Evolutionary conservation across 2,888 invertebrate species (phyloP).

Genomic region (Zygothrica quintamaculata): DNA sequence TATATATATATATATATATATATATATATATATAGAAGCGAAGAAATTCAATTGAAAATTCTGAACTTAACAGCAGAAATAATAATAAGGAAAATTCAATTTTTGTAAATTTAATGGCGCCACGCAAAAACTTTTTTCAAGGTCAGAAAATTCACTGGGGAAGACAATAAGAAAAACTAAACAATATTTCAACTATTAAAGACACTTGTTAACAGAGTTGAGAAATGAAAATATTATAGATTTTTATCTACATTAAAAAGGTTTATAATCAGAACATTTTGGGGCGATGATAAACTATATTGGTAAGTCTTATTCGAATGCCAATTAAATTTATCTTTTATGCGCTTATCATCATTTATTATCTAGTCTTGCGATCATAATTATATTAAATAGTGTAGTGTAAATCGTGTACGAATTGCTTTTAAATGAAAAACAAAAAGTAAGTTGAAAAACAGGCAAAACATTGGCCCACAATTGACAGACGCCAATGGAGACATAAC

Average conservation of each 20-base stretch:
- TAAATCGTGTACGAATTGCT: slow-evolving; percentile 10
- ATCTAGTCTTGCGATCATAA: too few relatives aligned
- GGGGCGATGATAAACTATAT: too few relatives aligned
- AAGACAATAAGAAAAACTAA: neutral
- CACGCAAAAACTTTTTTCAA: slow-evolving; percentile 1
- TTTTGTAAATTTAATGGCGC: neutral
- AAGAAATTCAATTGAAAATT: neutral
- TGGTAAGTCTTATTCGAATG: too few relatives aligned
- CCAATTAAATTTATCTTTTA: too few relatives aligned
- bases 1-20: too few relatives aligned
- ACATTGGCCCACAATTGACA: slow-evolving; percentile 28
- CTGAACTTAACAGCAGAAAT: too few relatives aligned
- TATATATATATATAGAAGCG: too few relatives aligned
- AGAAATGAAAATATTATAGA: neutral
- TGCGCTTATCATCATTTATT: too few relatives aligned
- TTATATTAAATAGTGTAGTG: neutral
- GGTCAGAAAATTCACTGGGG: neutral
- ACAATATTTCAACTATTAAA: neutral
- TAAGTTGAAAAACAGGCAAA: slow-evolving; percentile 1
- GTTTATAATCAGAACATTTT: too few relatives aligned
- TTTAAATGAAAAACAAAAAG: slow-evolving; percentile 6
- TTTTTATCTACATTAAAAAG: too few relatives aligned
- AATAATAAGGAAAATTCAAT: neutral
- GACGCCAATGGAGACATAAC: slow-evolving; percentile 37
- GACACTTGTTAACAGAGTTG: neutral